Evolutionary conservation across 2,797 vertebrate species (phyloP), one percentile per base, ranked within the genome.

Genomic region (Phrynocephalus guinanensis): DNA sequence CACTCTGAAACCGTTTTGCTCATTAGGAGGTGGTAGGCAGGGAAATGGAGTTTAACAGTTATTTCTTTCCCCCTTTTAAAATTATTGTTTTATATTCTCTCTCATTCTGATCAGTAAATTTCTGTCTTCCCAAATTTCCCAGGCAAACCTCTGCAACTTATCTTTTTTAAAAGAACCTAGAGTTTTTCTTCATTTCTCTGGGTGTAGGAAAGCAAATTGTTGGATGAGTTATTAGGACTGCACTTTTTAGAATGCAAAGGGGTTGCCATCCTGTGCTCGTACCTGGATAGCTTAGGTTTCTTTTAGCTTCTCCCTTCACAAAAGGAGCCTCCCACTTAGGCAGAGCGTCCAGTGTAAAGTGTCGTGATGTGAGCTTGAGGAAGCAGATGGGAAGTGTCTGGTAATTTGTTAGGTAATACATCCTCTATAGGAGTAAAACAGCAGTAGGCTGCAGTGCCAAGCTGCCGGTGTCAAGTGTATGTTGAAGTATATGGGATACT

Each of bases 311-410:
- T 75, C 52, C 71, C 30, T 60, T 30, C 13, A 28, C 50, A 30
- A 67, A 48, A 66, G 16, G 24, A 44, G 52, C 73, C 76, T 0
- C 6, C 38, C 60, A 28, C 72, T 72, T 68, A 33, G 78, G 72
- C 26, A 30, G 67, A 38, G 33, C 0, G 5, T 63, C 88, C 70
- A 33, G 56, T 83, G 63, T 76, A 50, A 71, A 0, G 0, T 83
- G 70, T 71, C 7, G 0, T 30, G 66, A 3, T 28, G 15, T 77
- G 72, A 86, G 52, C 11, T 56, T 71, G 73, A 80, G 8, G 7
- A 70, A 75, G 56, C 89, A 89, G 88, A 84, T 89, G 33, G 82
- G 78, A 28, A 3, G 0, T 84, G 86, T 33, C 68, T 88, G 87
- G 77, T 50, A 67, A 82, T 84, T 79, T 82, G 30, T 76, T 77